Conservation (phyloP, 2,888 invertebrate genomes). For the Volucella zonaria region DNA sequence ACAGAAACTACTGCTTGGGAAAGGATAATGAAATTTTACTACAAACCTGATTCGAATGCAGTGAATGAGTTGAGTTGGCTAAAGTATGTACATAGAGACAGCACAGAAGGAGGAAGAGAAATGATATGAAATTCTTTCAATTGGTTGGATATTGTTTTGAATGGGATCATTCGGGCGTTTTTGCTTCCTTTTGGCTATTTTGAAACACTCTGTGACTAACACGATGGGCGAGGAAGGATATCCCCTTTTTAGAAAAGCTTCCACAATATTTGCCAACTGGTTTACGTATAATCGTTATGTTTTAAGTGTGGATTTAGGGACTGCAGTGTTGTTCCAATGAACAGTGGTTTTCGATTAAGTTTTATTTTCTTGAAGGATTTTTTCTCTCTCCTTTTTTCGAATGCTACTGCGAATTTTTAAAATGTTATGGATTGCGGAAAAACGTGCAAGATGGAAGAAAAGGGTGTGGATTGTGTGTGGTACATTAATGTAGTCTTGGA, state of each 20-base stretch:
- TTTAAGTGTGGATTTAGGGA: slow-evolving; percentile 70
- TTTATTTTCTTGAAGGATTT: slow-evolving; percentile 43
- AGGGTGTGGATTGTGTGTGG: no score
- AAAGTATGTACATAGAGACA: not conserved
- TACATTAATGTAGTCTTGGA: no score
- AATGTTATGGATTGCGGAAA: no score
- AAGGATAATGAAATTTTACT: slow-evolving; percentile 71
- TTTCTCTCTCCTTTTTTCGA: not conserved
- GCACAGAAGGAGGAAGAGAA: slow-evolving; percentile 7
- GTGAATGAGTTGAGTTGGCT: not conserved
- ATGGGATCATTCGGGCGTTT: slow-evolving; percentile 69
- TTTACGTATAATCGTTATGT: slow-evolving; percentile 59
- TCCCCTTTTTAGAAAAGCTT: slow-evolving; percentile 45
- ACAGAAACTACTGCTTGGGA: slow-evolving; percentile 17
- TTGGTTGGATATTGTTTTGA: slow-evolving; percentile 72
- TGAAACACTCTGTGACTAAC: not conserved
- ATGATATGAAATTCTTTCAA: slow-evolving; percentile 73
- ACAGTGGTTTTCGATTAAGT: slow-evolving; percentile 53
- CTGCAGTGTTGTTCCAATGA: slow-evolving; percentile 44
- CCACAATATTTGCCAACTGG: slow-evolving; percentile 73
- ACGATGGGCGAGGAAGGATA: slow-evolving; percentile 22
- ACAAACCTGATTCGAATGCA: slow-evolving; percentile 62
- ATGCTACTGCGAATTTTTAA: no score
- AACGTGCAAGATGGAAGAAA: no score
- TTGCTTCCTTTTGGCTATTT: slow-evolving; percentile 18